A percentile compares a stretch with the other conserved stretches of the same genome.
Conservation (phyloP, 92 coral and sea anemone species). For the Desmophyllum pertusum region DNA sequence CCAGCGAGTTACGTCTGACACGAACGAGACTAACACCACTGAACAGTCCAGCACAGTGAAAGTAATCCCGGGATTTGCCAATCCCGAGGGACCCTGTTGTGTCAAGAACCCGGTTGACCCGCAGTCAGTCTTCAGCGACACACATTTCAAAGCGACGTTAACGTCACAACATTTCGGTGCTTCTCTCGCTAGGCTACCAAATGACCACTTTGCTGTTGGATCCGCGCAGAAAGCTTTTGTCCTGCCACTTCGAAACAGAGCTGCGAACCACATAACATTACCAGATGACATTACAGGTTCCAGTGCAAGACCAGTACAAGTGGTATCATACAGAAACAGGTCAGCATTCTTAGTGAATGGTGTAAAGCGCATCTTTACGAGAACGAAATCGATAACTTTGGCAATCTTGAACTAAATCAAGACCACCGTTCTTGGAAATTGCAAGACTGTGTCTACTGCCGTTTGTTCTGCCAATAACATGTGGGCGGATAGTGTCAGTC, state of each 20-base stretch:
- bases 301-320: slow-evolving; percentile 19
- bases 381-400: slow-evolving; percentile 31
- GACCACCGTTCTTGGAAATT: slow-evolving; percentile 1
- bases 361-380: slow-evolving; percentile 45
- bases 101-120: slow-evolving; percentile 54
- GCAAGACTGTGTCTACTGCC: slow-evolving; percentile 29
- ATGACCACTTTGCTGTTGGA: slow-evolving; percentile 65
- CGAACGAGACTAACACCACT: slow-evolving; percentile 84
- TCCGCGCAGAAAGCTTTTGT: slow-evolving; percentile 66
- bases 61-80: slow-evolving; percentile 70
- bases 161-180: slow-evolving; percentile 74
- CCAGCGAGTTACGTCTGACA: slow-evolving; percentile 74
- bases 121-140: slow-evolving; percentile 60
- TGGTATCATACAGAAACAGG: slow-evolving; percentile 43
- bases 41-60: slow-evolving; percentile 68
- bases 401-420: slow-evolving; percentile 13
- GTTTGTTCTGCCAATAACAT: slow-evolving; percentile 44
- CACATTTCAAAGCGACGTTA: slow-evolving; percentile 77
- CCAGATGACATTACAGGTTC: slow-evolving; percentile 31
- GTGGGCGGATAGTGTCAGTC: slow-evolving; percentile 77
- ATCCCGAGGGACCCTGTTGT: slow-evolving; percentile 91
- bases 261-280: slow-evolving; percentile 44
- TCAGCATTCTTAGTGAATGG: slow-evolving; percentile 48
- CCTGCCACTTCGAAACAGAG: slow-evolving; percentile 54
- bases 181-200: slow-evolving; percentile 65